phyloP scores from a whole-genome alignment of 2,888 invertebrate genomes.

The Formica aserva region DNA sequence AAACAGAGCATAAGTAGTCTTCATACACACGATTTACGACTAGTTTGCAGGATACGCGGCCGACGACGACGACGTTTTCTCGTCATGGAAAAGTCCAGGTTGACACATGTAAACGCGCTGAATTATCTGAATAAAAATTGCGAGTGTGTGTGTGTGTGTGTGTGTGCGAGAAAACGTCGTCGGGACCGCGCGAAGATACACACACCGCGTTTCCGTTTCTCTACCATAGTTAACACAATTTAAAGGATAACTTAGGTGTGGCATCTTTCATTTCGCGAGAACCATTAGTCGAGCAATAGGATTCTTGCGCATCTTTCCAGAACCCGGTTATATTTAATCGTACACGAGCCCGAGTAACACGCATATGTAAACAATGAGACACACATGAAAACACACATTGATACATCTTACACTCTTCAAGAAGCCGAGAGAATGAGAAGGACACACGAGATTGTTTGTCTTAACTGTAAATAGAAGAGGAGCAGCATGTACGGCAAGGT shows the following conservation, averaged over 20 bases:
- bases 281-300: constrained; percentile 70
- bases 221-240: constrained; percentile 54
- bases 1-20: constrained; percentile 68
- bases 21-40: constrained; percentile 71
- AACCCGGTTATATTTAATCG: constrained; percentile 72
- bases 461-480: constrained; percentile 78
- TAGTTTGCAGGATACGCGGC: constrained; percentile 69
- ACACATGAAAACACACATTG: not conserved
- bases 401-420: constrained; percentile 31
- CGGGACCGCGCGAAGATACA: constrained; percentile 17
- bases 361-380: constrained; percentile 3
- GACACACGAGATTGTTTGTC: constrained; percentile 65
- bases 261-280: constrained; percentile 72
- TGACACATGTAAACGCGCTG: not conserved
- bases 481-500: constrained; percentile 75
- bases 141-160: not conserved
- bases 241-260: constrained; percentile 65
- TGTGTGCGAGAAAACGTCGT: not conserved
- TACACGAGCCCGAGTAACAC: constrained; percentile 60
- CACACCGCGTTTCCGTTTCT: constrained; percentile 57
- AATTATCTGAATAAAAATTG: not conserved
- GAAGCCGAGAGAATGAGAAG: constrained; percentile 40
- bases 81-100: not conserved
- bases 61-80: constrained; percentile 55
- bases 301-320: constrained; percentile 68